Base-by-base conservation (phyloP, 2,113 vertebrate genomes). In the Rostratula benghalensis region DNA sequence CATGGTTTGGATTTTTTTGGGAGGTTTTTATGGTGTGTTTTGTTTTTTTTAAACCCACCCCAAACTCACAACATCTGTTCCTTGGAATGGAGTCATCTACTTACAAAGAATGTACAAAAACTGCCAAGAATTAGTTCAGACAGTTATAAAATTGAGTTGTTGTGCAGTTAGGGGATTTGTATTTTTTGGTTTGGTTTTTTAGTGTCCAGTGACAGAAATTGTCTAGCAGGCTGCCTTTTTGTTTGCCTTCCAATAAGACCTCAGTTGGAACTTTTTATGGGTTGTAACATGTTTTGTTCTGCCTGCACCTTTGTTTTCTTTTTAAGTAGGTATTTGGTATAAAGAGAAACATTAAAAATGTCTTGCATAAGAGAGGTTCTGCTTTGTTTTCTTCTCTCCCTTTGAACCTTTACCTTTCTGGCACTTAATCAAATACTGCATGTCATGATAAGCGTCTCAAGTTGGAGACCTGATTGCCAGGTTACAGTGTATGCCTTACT, bases 41-140 rank as follows among this genome's bases (percentile, higher is more conserved):
- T 46, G 6, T 18, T 37, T 39, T 77, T 73, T 41, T 35, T 6
- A 35, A 48, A 39, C 2, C 2, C 3, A 41, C 71, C 23, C 11
- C n/a, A 33, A 78, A 46, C 35, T 80, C 5, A 2, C 17, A 81
- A 74, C 71, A 94, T 95, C 82, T 92, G 84, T 85, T 96, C 96
- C 85, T 67, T 87, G 95, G 83, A 93, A 95, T 48, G 54, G 33
- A 76, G 61, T 95, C 31, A 13, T 65, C 69, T 79, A 25, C 89
- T 67, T 93, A 61, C 41, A 85, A 88, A 93, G 67, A 94, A 93
- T 81, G 70, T 67, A 41, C 4, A 41, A 75, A 91, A 96, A 33
- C 64, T 94, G 90, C 82, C 96, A 96, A 86, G 82, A 69, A 60
- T 86, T 75, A 80, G 60, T 90, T 95, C 84, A 95, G 87, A 35